Base-by-base conservation (phyloP, 2,113 vertebrate genomes). In the Sapayoa aenigma region DNA sequence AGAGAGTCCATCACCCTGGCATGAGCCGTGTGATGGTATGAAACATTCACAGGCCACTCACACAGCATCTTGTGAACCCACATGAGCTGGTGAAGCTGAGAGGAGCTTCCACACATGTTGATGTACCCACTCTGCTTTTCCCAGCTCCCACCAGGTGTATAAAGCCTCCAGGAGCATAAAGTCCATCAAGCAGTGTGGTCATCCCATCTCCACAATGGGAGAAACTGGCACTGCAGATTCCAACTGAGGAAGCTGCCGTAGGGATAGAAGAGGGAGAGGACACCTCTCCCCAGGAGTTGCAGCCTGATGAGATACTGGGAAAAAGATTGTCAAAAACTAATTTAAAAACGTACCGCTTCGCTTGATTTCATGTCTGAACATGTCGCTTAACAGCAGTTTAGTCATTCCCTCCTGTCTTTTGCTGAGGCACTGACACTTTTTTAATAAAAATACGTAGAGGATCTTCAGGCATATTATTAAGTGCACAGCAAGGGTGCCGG, bases 391-490 rank as follows among this genome's bases (percentile, higher is more conserved):
- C 96, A 95, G 96, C 95, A 55, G 95, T 92, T 96, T 88, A 97
- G 93, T 89, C 84, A 90, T 75, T 67, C 69, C 78, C 80, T 65
- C 69, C 47, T 1, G 12, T 58, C 73, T 94, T 84, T 77, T 1
- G 0, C 88, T 68, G 77, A 92, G 89, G 82, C 46, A 66, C 73
- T 92, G 93, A 93, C 84, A 77, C 67, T 89, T 94, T 92, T 87
- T 92, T 69, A 91, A 96, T 95, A 96, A 89, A 94, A 96, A 62
- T 53, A 91, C 27, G 0, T 71, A 69, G 73, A 97, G 89, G 88
- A 95, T 92, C 94, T 96, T 88, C 42, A 52, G 96, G 97, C 94
- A 91, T 93, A 95, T 96, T 97, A 98, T 98, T 97, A 98, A 97
- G 94, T 50, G 12, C 96, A 93, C 96, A 97, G 97, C 96, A 96